A percentile compares a stretch with the other conserved stretches of the same genome.
phyloP scores from a whole-genome alignment of 2,113 vertebrate genomes.

The Mungos mungo region DNA sequence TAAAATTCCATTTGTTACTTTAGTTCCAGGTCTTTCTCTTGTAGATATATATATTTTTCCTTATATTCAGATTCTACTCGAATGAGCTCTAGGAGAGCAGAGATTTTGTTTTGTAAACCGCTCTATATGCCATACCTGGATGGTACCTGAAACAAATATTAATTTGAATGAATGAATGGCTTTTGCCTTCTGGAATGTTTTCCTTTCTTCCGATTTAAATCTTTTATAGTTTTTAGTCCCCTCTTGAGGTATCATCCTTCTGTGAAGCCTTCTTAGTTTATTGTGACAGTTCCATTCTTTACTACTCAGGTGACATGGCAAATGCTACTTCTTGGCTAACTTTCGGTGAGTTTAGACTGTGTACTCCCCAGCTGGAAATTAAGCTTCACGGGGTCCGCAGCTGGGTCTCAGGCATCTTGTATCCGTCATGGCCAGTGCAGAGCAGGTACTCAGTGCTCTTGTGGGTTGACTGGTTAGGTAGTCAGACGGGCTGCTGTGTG shows the following conservation, averaged over 20 bases:
- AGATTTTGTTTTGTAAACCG: neutral
- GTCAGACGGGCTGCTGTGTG: accelerated
- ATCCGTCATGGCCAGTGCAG: neutral
- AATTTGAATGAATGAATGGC: neutral
- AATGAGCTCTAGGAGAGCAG: neutral
- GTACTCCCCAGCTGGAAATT: neutral
- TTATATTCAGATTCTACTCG: neutral
- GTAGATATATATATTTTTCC: neutral
- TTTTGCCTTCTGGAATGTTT: neutral
- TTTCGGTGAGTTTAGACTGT: neutral
- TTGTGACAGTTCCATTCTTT: neutral
- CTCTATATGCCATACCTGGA: neutral
- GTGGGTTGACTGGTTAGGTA: neutral
- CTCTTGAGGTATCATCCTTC: neutral
- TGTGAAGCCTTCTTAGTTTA: neutral
- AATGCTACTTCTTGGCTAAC: neutral
- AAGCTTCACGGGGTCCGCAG: neutral
- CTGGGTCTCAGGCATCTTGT: neutral
- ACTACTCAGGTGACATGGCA: neutral
- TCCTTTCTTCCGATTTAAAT: neutral
- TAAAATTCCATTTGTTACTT: neutral
- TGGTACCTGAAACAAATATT: neutral
- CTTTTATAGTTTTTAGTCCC: neutral
- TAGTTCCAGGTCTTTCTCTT: neutral
- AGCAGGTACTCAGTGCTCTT: neutral